Base-by-base conservation (phyloP, 2,113 vertebrate genomes). In the Lethenteron camtschaticum region DNA sequence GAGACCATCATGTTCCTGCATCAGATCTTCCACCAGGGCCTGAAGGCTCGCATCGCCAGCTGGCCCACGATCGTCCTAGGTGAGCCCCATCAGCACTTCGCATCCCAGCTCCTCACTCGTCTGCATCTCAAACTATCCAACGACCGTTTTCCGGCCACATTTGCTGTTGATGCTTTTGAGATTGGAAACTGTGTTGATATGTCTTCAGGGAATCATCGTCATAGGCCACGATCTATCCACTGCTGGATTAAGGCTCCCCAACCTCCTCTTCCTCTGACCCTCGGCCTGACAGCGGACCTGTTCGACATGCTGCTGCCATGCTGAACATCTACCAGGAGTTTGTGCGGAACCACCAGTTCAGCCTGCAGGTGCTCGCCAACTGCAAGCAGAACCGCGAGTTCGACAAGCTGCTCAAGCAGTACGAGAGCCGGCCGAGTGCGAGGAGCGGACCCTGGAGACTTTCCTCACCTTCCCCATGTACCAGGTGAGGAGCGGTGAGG, bases 1-100 rank as follows among this genome's bases (percentile, higher is more conserved):
- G 94, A 97, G 83, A 97, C 94, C 72, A 97, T 97, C 75, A 97
- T 97, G 91, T 96, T 97, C 79, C 85, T 97, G 69, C 91, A 97
- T 77, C 91, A 97, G 82, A 97, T 97, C 83, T 97, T 97, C 82
- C 90, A 96, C 77, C 94, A 97, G 80, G 94, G 94, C 75, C 79
- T 97, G 72, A 97, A 96, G 79, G 94, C 94, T 60, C 86, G 94
- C 78, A 90, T 97, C 77, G 89, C 88, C 71, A 97, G 95, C 78
- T 97, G 94, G 94, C 94, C 91, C 60, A 97, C 91, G 24, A 82
- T 97, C 79, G 88, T 97, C 79, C 81, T 97, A 81, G 94, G 94
- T 96, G 83, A 85, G 87, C 24, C 63, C n/a, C 63, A 24, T 41
- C 41, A 41, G 41, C 41, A 41, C 5, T 41, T 66, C 63, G 11